Percentiles rank a stretch among this genome's conserved stretches.
Conservation (phyloP, 1,140 invertebrate species). For the Hypothenemus hampei region DNA sequence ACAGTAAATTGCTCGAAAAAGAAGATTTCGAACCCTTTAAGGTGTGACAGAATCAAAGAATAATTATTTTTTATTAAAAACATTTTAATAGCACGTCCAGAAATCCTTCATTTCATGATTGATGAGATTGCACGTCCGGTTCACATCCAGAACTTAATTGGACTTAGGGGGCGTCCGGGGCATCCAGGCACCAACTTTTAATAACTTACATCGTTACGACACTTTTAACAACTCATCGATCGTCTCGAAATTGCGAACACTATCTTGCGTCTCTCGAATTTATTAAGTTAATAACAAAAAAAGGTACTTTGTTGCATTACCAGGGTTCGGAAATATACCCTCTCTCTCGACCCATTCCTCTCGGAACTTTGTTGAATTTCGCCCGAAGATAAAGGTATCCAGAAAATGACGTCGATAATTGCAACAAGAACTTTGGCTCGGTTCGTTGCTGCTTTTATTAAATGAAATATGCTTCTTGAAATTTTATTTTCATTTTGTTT, state of each 20-base stretch:
- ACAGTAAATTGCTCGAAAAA: no score
- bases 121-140: conserved; percentile 20
- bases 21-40: no score
- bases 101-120: conserved; percentile 15
- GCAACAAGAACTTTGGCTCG: no score
- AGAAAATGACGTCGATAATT: no score
- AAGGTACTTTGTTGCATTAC: background rate
- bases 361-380: no score
- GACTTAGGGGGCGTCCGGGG: conserved; percentile 17
- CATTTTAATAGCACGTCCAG: background rate
- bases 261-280: conserved; percentile 10
- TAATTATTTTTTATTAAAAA: background rate
- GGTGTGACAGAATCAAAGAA: no score
- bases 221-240: conserved; percentile 34
- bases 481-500: no score
- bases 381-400: no score
- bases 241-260: conserved; percentile 1
- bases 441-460: no score
- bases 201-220: conserved; percentile 39
- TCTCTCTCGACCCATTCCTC: background rate
- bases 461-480: no score
- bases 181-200: conserved; percentile 39
- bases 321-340: background rate
- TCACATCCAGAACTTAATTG: conserved; percentile 19
- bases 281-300: conserved; percentile 10